Evolutionary conservation across 2,113 vertebrate species (phyloP).

Genomic region (Platichthys flesus): DNA sequence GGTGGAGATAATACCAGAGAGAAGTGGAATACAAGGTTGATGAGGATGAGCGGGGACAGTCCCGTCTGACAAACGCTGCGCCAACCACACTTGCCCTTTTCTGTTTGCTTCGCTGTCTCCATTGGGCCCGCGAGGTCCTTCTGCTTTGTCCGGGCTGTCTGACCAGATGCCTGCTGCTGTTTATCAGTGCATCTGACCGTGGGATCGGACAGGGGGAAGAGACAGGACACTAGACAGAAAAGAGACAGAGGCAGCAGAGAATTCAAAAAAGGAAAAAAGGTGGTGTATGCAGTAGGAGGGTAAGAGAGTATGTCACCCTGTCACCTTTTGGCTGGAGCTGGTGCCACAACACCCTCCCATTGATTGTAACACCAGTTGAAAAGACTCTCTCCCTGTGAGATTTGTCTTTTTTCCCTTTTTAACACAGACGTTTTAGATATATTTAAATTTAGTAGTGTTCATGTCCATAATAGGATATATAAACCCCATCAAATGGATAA

Average conservation of each 20-base stretch:
- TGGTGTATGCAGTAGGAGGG: neutral
- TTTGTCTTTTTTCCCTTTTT: neutral
- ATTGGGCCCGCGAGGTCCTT: conserved; percentile 45
- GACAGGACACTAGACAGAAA: neutral
- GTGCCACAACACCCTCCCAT: conserved; percentile 18
- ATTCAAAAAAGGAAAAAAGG: neutral
- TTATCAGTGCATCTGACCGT: conserved; percentile 16
- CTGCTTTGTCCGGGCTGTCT: conserved; percentile 51
- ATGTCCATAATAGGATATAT: too few species aligned
- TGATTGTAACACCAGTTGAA: conserved; percentile 22
- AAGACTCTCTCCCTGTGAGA: conserved; percentile 13
- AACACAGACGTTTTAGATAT: neutral
- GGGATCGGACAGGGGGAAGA: neutral
- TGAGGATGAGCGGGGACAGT: conserved; percentile 58
- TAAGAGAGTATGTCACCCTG: neutral
- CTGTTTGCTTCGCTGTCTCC: conserved; percentile 44
- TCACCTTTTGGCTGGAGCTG: neutral
- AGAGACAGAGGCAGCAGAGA: too few species aligned
- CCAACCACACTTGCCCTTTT: conserved; percentile 57
- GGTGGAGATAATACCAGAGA: neutral
- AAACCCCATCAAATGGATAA: too few species aligned
- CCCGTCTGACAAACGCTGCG: conserved; percentile 49
- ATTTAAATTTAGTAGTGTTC: neutral
- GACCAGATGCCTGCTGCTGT: conserved; percentile 50
- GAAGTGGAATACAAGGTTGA: conserved; percentile 29